phyloP scores from a whole-genome alignment of 2,797 vertebrate species.

The Channa striata region DNA sequence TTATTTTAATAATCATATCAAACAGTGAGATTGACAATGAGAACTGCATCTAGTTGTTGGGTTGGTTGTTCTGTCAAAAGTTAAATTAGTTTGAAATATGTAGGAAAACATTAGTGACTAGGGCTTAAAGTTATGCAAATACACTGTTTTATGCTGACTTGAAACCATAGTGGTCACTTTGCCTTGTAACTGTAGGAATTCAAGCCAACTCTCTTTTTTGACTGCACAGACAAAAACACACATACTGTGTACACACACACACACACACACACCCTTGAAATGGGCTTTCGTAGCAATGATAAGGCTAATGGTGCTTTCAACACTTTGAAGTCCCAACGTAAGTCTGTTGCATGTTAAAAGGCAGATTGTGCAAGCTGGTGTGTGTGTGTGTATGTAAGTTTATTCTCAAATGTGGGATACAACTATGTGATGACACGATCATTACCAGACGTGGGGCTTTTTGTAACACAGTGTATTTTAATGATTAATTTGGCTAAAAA shows the following conservation, averaged over 20 bases:
- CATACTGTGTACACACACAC: conserved; percentile 19
- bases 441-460: conserved; percentile 68
- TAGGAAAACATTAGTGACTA: conserved; percentile 48
- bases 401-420: conserved; percentile 60
- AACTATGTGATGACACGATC: conserved; percentile 50
- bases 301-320: conserved; percentile 58
- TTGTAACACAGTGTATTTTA: conserved; percentile 36
- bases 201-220: conserved; percentile 24
- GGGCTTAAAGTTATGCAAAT: conserved; percentile 48
- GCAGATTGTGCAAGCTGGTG: conserved; percentile 24
- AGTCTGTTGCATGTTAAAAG: conserved; percentile 37
- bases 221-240: conserved; percentile 31
- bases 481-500: conserved; percentile 1
- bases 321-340: conserved; percentile 69
- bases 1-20: conserved; percentile 56
- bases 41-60: conserved; percentile 49
- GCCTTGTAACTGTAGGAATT: conserved; percentile 41
- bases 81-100: conserved; percentile 69
- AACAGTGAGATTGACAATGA: conserved; percentile 64
- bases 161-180: conserved; percentile 37
- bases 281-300: conserved; percentile 51
- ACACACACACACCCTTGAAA: conserved; percentile 73
- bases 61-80: no score
- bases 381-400: conserved; percentile 20
- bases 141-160: conserved; percentile 42